Base-by-base conservation (phyloP, 1,140 invertebrate genomes). In the Drosophila punjabiensis region DNA sequence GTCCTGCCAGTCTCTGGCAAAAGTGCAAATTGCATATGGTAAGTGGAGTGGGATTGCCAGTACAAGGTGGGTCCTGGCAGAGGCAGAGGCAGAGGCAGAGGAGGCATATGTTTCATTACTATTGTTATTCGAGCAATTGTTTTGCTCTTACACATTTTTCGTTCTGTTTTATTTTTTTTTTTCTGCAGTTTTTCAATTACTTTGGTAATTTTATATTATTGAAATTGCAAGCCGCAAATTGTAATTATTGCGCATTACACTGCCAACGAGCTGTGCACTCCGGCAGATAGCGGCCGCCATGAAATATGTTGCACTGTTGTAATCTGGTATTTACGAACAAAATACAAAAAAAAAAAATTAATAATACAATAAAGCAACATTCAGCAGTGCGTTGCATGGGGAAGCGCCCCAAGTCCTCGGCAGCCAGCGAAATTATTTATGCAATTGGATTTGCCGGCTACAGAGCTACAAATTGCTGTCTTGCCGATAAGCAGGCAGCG, bases 131-230 rank as follows among this genome's bases (percentile, higher is more conserved):
- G 60, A 68, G 45, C 62, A 82, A 77, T 74, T 60, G 55, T 71
- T 59, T 79, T 82, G 47, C 48, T 32, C 30, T 52, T 39, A 39
- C 59, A 32, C 64, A 59, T 61, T 47, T 52, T 66, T 55, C 13
- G 30, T 37, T 55, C 58, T 24, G 24, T 24, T 24, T 3, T 24
- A 3, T 37, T 53, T 70, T 68, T 56, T 37, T 37, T 69, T 66
- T 24, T 16, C 5, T 37, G 33, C 56, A 37, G 62, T 76, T 69
- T 80, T 85, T 79, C 77, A 90, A 85, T 89, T 82, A 91, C 89
- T 92, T 92, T 92, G 84, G 85, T 89, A 92, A 92, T 92, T 92
- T 92, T 78, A 92, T 92, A 92, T 92, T 92, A 85, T 85, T 85
- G 85, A 92, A 92, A 92, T 92, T 81, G 82, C 78, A 92, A 58